Conservation (phyloP, 2,797 vertebrate species). For the Loris lydekkerianus region DNA sequence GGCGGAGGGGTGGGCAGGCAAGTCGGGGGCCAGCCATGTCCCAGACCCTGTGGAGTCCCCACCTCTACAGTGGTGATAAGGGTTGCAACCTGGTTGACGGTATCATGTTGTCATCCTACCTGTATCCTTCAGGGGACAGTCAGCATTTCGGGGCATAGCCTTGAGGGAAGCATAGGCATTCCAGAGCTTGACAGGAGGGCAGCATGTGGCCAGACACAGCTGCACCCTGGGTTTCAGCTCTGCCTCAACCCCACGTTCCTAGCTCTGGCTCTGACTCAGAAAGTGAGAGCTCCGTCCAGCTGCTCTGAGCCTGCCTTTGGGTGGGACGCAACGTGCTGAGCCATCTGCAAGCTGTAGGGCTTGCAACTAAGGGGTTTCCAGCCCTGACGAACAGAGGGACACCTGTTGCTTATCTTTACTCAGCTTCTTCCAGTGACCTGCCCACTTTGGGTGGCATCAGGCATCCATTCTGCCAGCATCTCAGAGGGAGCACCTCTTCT, state of each 20-base stretch:
- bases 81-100: not conserved
- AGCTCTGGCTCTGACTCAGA: not conserved
- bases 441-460: accelerated
- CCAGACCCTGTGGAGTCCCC: not conserved
- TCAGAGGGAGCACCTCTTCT: not conserved
- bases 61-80: not conserved
- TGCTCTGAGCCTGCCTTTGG: not conserved
- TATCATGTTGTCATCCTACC: accelerated
- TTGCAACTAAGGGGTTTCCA: not conserved
- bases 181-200: not conserved
- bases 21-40: accelerated
- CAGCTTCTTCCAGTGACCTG: not conserved
- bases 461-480: too few relatives aligned
- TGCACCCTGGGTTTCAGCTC: not conserved
- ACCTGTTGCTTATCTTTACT: not conserved
- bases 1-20: not conserved
- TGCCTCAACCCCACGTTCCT: not conserved
- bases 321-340: not conserved
- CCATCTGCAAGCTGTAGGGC: not conserved
- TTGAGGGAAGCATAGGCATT: not conserved
- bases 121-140: not conserved
- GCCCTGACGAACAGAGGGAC: accelerated
- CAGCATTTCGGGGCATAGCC: not conserved
- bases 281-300: not conserved
- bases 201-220: not conserved